Conservation (phyloP, 92 coral and sea anemone species). For the Zoanthus solanderi region DNA sequence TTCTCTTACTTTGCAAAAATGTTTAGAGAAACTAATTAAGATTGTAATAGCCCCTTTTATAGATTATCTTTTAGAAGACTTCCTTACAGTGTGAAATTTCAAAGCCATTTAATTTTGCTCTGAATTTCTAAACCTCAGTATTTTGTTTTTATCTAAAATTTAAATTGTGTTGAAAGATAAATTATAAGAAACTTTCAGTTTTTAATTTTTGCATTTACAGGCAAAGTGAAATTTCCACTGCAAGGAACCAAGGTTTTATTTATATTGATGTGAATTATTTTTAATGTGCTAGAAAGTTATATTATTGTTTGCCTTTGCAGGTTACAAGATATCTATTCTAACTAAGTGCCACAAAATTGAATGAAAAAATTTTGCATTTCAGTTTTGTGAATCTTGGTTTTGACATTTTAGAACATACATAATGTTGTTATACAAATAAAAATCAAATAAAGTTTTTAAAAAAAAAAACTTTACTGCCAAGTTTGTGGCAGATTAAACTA, state of each 20-base stretch:
- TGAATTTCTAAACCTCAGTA: neutral
- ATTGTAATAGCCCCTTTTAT: conserved; percentile 4
- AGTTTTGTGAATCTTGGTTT: conserved; percentile 28
- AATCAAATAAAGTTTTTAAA: conserved; percentile 42
- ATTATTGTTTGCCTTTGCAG: conserved; percentile 22
- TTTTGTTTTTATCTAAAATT: neutral
- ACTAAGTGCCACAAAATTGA: conserved; percentile 11
- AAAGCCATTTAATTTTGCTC: neutral
- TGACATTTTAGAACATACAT: neutral
- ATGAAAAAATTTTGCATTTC: neutral
- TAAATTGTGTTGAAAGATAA: neutral
- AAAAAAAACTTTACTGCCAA: conserved; percentile 17
- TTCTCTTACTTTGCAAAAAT: neutral
- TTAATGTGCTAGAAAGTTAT: neutral
- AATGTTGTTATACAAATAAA: conserved; percentile 6
- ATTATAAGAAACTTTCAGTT: neutral
- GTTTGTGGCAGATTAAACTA: neutral
- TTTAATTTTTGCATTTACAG: neutral
- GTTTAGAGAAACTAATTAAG: conserved; percentile 13
- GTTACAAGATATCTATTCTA: neutral
- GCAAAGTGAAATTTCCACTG: neutral
- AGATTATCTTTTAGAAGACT: neutral
- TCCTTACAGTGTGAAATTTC: conserved; percentile 1
- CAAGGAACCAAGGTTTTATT: neutral
- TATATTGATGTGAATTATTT: conserved; percentile 12